Evolutionary conservation across 1,140 invertebrate genomes (phyloP).

Genomic region (Drosophila truncata): DNA sequence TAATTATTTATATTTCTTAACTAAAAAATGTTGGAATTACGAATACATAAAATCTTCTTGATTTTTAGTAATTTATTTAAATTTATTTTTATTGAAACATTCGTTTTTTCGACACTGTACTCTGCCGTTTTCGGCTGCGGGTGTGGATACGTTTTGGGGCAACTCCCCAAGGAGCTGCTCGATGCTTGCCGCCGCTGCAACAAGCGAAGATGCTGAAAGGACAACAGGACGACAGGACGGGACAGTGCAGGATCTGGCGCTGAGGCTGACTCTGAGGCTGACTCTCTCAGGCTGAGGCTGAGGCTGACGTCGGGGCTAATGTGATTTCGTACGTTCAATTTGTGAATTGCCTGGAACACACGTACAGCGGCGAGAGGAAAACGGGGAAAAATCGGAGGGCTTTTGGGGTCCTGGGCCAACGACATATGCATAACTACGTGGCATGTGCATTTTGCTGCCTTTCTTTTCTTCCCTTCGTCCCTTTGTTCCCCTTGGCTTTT

Average conservation of each 20-base stretch:
- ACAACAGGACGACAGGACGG: constrained; percentile 8
- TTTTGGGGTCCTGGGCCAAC: constrained; percentile 20
- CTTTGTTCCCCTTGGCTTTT: not conserved
- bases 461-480: constrained; percentile 14
- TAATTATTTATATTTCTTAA: no score
- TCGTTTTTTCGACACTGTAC: constrained; percentile 8
- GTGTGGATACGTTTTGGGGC: constrained; percentile 15
- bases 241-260: constrained; percentile 17
- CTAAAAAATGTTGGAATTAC: no score
- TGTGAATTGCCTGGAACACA: constrained; percentile 74
- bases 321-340: constrained; percentile 81
- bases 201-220: constrained; percentile 68
- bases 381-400: not conserved
- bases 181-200: constrained; percentile 50
- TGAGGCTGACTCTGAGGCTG: constrained; percentile 24
- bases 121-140: constrained; percentile 7
- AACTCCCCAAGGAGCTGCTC: constrained; percentile 38
- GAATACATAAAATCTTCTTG: no score
- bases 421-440: constrained; percentile 80
- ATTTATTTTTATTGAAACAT: not conserved
- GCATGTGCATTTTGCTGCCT: constrained; percentile 70
- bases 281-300: constrained; percentile 17
- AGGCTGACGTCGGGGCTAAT: constrained; percentile 65
- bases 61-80: not conserved
- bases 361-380: constrained; percentile 13